Conservation (phyloP, 2,113 vertebrate genomes). For the Platysteira castanea region DNA sequence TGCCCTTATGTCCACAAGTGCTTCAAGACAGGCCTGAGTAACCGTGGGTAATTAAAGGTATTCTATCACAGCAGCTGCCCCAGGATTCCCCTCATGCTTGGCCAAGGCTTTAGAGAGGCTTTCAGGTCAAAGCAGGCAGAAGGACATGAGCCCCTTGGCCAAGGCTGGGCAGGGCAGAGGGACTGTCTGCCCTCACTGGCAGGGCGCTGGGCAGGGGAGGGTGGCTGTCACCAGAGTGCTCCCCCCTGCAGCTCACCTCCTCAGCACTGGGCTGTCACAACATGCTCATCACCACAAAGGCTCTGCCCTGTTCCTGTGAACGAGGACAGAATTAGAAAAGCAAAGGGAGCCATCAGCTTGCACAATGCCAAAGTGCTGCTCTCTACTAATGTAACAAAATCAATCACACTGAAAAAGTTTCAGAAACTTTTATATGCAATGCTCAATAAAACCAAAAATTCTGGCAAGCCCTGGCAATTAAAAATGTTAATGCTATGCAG, state of each 20-base stretch:
- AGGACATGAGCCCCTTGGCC: fast-evolving
- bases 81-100: neutral
- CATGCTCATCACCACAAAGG: fast-evolving
- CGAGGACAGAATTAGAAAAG: neutral
- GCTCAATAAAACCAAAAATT: neutral
- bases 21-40: neutral
- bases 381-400: neutral
- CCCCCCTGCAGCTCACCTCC: fast-evolving
- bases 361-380: neutral
- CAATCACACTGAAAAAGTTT: neutral
- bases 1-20: neutral
- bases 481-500: neutral
- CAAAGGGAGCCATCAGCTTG: neutral
- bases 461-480: neutral
- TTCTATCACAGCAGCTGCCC: neutral
- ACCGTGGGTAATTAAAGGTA: neutral
- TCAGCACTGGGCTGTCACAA: neutral
- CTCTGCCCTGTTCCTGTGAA: neutral
- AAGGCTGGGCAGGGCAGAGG: neutral
- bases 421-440: neutral
- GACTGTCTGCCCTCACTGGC: neutral
- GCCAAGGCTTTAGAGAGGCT: neutral
- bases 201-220: neutral
- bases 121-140: neutral
- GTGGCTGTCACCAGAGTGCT: neutral